A percentile compares a stretch with the other conserved stretches of the same genome.
Conservation (phyloP, 2,888 invertebrate species). For the Phorcus lineatus region DNA sequence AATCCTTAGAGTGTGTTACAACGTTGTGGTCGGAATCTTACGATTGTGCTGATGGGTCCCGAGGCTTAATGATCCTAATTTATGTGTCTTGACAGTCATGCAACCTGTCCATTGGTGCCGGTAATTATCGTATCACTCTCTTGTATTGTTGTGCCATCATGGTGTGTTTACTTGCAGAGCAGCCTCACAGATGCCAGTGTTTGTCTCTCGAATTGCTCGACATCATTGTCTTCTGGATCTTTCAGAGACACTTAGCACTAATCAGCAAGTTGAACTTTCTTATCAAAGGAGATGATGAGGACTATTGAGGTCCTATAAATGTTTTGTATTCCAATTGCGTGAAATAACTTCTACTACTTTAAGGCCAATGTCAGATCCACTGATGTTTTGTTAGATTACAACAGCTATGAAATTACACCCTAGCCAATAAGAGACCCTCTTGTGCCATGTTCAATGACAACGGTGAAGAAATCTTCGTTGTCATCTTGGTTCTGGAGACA, state of each 20-base stretch:
- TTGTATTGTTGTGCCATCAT: background rate
- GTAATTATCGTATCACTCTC: background rate
- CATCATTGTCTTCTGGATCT: background rate
- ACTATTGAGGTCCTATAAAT: background rate
- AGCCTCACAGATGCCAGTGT: background rate
- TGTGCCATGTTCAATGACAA: background rate
- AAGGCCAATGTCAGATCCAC: no score
- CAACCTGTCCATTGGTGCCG: background rate
- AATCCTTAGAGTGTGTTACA: background rate
- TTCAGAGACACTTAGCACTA: background rate
- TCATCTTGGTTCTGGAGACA: background rate
- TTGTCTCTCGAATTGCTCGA: background rate
- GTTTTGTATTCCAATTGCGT: background rate
- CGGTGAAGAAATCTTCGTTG: background rate
- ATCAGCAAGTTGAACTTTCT: conserved; percentile 4
- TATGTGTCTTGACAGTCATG: background rate
- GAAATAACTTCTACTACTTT: background rate
- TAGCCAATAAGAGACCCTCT: background rate
- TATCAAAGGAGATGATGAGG: background rate
- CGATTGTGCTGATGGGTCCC: background rate
- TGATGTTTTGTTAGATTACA: no score
- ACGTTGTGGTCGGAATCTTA: background rate
- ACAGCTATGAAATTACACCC: no score
- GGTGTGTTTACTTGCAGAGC: background rate
- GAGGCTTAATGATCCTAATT: background rate